phyloP scores from a whole-genome alignment of 2,113 vertebrate genomes.

The Poecilia latipinna region DNA sequence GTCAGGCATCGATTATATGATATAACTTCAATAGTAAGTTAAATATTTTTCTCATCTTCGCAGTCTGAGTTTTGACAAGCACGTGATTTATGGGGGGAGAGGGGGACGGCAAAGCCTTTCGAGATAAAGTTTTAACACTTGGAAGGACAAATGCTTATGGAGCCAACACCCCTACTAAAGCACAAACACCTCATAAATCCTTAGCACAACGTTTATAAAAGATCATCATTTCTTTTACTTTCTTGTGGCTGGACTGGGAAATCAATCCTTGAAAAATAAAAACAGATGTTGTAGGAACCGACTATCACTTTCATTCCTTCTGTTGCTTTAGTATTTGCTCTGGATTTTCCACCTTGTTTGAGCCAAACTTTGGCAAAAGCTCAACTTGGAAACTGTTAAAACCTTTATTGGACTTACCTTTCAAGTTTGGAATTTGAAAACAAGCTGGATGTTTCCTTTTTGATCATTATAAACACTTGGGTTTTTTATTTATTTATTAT shows the following conservation, averaged over 20 bases:
- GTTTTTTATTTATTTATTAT: not conserved
- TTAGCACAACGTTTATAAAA: constrained; percentile 1
- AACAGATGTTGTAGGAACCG: constrained; percentile 14
- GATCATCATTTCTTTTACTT: constrained; percentile 12
- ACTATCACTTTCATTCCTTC: not conserved
- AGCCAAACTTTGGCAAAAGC: not conserved
- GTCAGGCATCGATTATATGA: not conserved
- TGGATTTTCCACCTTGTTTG: not conserved
- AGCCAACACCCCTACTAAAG: not conserved
- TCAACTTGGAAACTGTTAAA: not conserved
- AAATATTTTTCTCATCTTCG: not conserved
- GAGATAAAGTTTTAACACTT: constrained; percentile 5
- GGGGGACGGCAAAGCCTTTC: constrained; percentile 3
- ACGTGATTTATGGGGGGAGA: not conserved
- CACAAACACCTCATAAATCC: constrained; percentile 17
- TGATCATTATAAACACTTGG: not conserved
- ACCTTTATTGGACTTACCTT: not conserved
- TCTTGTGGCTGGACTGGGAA: not conserved
- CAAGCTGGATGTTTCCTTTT: not conserved
- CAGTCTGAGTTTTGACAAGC: constrained; percentile 7
- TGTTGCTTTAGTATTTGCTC: not conserved
- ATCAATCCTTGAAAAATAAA: constrained; percentile 8
- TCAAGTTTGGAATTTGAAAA: not conserved
- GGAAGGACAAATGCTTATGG: not conserved
- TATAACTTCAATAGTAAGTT: not conserved